Evolutionary conservation across 2,888 invertebrate genomes (phyloP).

Genomic region (Catocala sponsa): DNA sequence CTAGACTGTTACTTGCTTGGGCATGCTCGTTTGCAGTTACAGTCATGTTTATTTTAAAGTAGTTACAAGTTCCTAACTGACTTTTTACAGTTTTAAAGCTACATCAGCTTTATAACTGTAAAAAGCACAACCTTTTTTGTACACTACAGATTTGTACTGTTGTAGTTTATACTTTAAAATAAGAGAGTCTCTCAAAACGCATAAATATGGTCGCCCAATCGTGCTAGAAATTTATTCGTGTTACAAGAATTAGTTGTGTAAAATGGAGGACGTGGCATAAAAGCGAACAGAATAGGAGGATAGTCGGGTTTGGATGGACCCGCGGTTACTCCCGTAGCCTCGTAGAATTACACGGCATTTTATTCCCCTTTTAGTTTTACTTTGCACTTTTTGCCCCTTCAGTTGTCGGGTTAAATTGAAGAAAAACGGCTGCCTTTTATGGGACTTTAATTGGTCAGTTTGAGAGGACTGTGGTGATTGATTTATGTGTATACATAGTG

Average conservation of each 20-base stretch:
- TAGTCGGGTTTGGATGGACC: neutral
- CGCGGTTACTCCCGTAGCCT: conserved; percentile 2
- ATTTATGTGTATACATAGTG: too few species aligned
- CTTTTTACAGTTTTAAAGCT: too few species aligned
- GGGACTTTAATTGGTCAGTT: conserved; percentile 4
- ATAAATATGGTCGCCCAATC: conserved; percentile 16
- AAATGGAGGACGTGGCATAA: conserved; percentile 22
- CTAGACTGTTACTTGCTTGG: too few species aligned
- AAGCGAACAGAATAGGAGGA: conserved; percentile 9
- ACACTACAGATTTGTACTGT: neutral
- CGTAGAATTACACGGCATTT: conserved; percentile 7
- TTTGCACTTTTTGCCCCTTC: conserved; percentile 2
- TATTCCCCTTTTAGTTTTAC: conserved; percentile 5
- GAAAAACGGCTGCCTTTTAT: conserved; percentile 8
- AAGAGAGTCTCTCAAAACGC: neutral
- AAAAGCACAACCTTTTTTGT: neutral
- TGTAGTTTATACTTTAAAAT: neutral
- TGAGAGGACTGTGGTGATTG: too few species aligned
- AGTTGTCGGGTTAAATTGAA: conserved; percentile 12
- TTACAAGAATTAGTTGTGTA: conserved; percentile 44
- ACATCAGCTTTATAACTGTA: too few species aligned
- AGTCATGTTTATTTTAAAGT: too few species aligned
- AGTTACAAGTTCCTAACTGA: too few species aligned
- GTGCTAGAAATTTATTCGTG: conserved; percentile 32
- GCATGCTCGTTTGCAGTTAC: too few species aligned